Percentiles rank a stretch among this genome's conserved stretches.
These are phyloP conservation scores for Cyclura pinguis DNA, from an alignment of 2,797 vertebrate genomes.

Conservation along the genomic window DNA sequence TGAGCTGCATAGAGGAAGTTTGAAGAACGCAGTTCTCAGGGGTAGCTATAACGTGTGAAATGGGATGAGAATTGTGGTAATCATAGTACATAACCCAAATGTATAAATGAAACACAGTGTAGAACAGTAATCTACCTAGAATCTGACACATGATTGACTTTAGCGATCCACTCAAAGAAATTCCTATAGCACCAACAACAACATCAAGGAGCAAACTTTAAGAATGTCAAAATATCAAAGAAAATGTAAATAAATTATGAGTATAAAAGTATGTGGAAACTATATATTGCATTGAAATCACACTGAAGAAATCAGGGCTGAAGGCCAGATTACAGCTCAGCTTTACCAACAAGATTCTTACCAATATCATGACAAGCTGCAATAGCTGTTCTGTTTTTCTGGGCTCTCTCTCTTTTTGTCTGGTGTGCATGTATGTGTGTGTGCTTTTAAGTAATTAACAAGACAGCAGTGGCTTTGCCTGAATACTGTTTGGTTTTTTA, in stretches of 20 bases:
- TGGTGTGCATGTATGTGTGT: neutral
- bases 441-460: constrained; percentile 53
- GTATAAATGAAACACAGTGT: no score
- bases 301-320: constrained; percentile 27
- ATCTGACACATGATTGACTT: no score
- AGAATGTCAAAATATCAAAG: constrained; percentile 59
- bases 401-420: neutral
- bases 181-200: no score
- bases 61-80: neutral
- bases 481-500: constrained; percentile 68
- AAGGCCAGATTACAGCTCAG: constrained; percentile 33
- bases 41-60: neutral
- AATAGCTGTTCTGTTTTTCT: constrained; percentile 49
- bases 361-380: constrained; percentile 45
- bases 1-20: neutral
- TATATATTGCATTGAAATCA: no score
- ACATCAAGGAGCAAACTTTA: no score
- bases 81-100: no score
- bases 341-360: constrained; percentile 46
- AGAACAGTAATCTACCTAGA: no score
- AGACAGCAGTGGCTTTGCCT: constrained; percentile 65
- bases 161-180: no score
- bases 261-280: no score
- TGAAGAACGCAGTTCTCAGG: neutral
- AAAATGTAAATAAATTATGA: constrained; percentile 37